Percentiles rank a stretch among this genome's conserved stretches.
Conservation (phyloP, 2,888 invertebrate species). For the Adela reaumurella region DNA sequence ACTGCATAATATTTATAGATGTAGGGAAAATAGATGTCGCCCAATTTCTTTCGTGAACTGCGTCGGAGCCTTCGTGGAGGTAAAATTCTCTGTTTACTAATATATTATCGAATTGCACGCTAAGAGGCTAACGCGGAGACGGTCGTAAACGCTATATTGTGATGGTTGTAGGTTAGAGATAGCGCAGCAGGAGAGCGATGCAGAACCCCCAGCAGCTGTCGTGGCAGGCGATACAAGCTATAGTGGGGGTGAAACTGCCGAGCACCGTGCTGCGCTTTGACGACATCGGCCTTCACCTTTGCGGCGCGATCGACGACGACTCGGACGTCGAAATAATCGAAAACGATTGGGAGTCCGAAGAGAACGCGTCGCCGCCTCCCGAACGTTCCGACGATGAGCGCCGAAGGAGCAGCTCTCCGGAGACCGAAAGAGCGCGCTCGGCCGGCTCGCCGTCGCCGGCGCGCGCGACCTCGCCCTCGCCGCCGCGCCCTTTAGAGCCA, state of each 20-base stretch:
- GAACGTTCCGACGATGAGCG: conserved; percentile 50
- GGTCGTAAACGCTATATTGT: conserved; percentile 39
- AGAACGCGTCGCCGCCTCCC: conserved; percentile 42
- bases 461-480: conserved; percentile 42
- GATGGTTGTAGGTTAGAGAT: conserved; percentile 56
- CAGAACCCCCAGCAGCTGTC: conserved; percentile 59
- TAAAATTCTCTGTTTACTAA: conserved; percentile 18
- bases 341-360: conserved; percentile 51
- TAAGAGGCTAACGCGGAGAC: conserved; percentile 15
- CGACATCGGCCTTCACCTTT: conserved; percentile 51
- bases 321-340: conserved; percentile 53
- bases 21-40: conserved; percentile 51
- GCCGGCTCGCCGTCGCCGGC: conserved; percentile 15
- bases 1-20: conserved; percentile 58
- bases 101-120: conserved; percentile 9
- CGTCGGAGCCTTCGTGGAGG: conserved; percentile 18
- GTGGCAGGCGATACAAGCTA: conserved; percentile 57
- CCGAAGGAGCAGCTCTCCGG: conserved; percentile 36
- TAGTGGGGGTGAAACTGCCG: conserved; percentile 54
- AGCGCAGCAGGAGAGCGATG: conserved; percentile 44
- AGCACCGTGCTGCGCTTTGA: conserved; percentile 51
- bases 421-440: conserved; percentile 12
- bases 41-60: conserved; percentile 22
- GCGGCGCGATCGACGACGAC: conserved; percentile 48
- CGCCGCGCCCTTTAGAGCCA: conserved; percentile 41